phyloP scores from a whole-genome alignment of 1,140 invertebrate genomes.

The Zaprionus camerounensis region DNA sequence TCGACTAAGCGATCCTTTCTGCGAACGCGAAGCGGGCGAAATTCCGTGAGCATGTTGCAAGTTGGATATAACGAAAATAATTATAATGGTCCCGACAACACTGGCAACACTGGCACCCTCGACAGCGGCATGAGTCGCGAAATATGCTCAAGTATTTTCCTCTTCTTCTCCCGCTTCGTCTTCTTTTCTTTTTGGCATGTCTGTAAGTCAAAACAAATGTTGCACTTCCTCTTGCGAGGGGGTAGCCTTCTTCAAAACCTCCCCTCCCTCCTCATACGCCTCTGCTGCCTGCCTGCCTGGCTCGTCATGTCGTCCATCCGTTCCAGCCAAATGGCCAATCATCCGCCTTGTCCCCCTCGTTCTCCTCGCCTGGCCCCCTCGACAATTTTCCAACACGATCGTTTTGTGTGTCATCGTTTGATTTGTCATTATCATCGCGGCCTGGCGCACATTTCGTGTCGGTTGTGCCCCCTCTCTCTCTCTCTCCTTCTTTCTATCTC shows the following conservation, averaged over 20 bases:
- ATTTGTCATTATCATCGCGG: conserved; percentile 82
- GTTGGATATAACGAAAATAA: conserved; percentile 67
- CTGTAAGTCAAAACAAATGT: conserved; percentile 60
- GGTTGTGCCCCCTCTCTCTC: conserved; percentile 24
- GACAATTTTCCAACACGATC: conserved; percentile 78
- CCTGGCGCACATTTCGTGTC: conserved; percentile 51
- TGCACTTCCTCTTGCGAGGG: conserved; percentile 62
- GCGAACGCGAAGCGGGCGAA: conserved; percentile 12
- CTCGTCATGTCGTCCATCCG: conserved; percentile 47
- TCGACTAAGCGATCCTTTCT: conserved; percentile 29
- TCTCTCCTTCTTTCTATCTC: conserved; percentile 14
- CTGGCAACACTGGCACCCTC: conserved; percentile 30
- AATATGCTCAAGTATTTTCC: conserved; percentile 4
- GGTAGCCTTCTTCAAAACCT: conserved; percentile 4
- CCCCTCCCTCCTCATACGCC: background rate
- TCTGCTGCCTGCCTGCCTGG: conserved; percentile 16
- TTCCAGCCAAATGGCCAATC: conserved; percentile 63
- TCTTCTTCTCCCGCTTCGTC: background rate
- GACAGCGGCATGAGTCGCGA: conserved; percentile 25
- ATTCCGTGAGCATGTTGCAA: conserved; percentile 38
- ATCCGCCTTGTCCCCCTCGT: conserved; percentile 34
- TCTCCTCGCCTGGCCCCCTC: conserved; percentile 1
- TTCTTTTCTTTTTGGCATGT: conserved; percentile 38
- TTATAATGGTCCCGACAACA: conserved; percentile 62
- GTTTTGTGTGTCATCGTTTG: conserved; percentile 82